Conservation (phyloP, 1,140 invertebrate genomes). For the Drosophila aff. region DNA sequence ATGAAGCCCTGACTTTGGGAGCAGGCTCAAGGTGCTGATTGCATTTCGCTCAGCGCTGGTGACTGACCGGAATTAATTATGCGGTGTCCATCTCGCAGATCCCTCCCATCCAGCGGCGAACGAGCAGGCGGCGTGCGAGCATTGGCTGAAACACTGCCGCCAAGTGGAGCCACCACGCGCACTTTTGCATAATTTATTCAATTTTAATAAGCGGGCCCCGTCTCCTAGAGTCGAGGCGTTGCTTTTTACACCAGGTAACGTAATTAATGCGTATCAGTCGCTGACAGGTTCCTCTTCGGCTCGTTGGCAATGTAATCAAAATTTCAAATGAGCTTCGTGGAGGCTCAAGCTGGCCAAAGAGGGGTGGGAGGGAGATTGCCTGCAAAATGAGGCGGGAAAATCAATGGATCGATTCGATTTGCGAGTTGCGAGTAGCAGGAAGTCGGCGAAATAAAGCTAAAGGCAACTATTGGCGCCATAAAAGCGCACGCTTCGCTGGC, state of each 20-base stretch:
- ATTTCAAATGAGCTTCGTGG: constrained; percentile 70
- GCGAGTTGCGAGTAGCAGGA: not conserved
- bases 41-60: constrained; percentile 42
- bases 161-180: constrained; percentile 45
- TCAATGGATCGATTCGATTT: constrained; percentile 46
- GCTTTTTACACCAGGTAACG: constrained; percentile 62
- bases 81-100: constrained; percentile 57
- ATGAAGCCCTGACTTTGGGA: constrained; percentile 37
- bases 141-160: constrained; percentile 11
- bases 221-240: constrained; percentile 44
- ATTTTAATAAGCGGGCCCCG: constrained; percentile 73
- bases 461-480: constrained; percentile 58
- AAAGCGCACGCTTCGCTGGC: constrained; percentile 54
- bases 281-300: constrained; percentile 61
- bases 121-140: not conserved
- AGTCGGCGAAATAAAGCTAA: constrained; percentile 14
- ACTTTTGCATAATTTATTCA: constrained; percentile 82
- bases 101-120: not conserved
- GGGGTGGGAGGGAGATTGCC: not conserved
- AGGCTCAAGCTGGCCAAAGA: constrained; percentile 1
- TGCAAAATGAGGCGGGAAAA: constrained; percentile 40
- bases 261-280: constrained; percentile 76
- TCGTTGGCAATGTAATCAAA: constrained; percentile 69
- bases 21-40: constrained; percentile 57
- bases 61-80: constrained; percentile 68